phyloP scores from a whole-genome alignment of 2,113 vertebrate genomes.

The Delphinus delphis region DNA sequence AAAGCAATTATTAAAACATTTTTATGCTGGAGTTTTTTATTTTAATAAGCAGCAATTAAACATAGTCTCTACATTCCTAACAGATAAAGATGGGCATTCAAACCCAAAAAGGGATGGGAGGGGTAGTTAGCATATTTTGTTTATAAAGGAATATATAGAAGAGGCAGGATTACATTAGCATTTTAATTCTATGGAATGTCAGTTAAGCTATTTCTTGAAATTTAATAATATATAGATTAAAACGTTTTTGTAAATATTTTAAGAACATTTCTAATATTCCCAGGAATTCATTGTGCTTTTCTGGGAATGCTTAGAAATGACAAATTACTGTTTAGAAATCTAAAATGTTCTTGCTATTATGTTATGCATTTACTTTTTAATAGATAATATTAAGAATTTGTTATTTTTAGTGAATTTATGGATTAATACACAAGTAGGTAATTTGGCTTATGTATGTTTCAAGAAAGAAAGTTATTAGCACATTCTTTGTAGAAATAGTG shows the following conservation, averaged over 20 bases:
- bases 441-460: conserved; percentile 10
- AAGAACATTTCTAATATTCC: not conserved
- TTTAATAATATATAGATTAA: not conserved
- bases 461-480: conserved; percentile 37
- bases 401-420: not conserved
- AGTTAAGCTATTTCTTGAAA: not conserved
- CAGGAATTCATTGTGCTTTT: conserved; percentile 19
- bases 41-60: conserved; percentile 42
- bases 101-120: not conserved
- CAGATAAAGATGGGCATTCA: conserved; percentile 22
- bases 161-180: not conserved
- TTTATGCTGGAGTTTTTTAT: not conserved
- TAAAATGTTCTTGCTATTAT: conserved; percentile 34
- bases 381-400: not conserved
- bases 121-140: not conserved
- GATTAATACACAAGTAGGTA: conserved; percentile 47
- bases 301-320: not conserved
- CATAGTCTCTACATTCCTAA: conserved; percentile 10
- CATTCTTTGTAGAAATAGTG: conserved; percentile 41
- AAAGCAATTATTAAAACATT: conserved; percentile 41
- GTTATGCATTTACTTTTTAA: conserved; percentile 40
- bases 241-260: not conserved
- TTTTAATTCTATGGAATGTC: not conserved
- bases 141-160: not conserved
- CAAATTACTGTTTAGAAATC: conserved; percentile 9